These are phyloP conservation scores for Gnathonemus longibarbis DNA, from an alignment of 2,113 vertebrate genomes.

Conservation along the genomic window DNA sequence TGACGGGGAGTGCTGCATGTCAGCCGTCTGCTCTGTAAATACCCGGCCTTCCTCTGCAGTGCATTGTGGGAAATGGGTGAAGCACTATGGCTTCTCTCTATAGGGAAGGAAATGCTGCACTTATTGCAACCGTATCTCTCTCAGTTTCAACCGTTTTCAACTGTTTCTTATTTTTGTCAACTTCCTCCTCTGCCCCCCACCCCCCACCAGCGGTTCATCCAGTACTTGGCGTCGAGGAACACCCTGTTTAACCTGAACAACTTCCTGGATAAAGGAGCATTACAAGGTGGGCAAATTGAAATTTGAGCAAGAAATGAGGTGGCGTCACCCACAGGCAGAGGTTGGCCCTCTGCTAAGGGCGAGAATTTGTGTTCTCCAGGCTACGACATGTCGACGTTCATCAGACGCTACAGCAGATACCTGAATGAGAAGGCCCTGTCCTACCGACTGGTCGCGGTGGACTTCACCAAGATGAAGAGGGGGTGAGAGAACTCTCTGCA, in stretches of 20 bases:
- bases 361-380: conserved; percentile 49
- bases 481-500: conserved; percentile 64
- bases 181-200: neutral
- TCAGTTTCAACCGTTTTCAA: neutral
- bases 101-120: neutral
- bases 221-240: conserved; percentile 87
- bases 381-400: conserved; percentile 88
- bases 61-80: neutral
- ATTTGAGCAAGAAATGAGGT: neutral
- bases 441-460: conserved; percentile 91
- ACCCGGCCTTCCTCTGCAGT: neutral
- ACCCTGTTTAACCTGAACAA: conserved; percentile 93
- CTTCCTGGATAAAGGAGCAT: conserved; percentile 87
- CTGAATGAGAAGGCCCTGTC: conserved; percentile 96
- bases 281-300: conserved; percentile 71
- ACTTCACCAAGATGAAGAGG: conserved; percentile 94
- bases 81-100: neutral
- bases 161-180: neutral
- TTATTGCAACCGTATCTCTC: neutral
- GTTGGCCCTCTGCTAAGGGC: neutral
- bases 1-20: neutral
- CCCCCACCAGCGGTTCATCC: conserved; percentile 78
- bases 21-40: neutral
- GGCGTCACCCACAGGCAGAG: neutral
- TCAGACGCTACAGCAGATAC: conserved; percentile 91